Evolutionary conservation across 2,797 vertebrate genomes (phyloP), one percentile per base, ranked within the genome.

Genomic region (Lateolabrax maculatus): DNA sequence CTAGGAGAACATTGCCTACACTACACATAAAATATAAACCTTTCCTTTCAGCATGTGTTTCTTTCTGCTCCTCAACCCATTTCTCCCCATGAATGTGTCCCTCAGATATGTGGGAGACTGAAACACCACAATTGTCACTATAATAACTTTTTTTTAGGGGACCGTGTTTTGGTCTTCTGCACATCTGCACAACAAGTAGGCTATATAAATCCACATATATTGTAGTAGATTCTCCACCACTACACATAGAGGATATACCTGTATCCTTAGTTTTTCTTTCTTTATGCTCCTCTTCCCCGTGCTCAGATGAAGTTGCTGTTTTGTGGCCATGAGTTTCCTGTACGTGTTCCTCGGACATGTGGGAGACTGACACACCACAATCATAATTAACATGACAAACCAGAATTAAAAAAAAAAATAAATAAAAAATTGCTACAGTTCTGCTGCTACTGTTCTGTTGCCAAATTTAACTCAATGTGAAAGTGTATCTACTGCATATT

Each of bases 181-280:
- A 67, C 46, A 39, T 39, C 25, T 15, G 2, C 31, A 65, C 5
- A 8, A 60, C 7, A 10, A 25, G n/a, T 25, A 18, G n/a, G 43
- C 19, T 29, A 60, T 53, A 6, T 61, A 62, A 76, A 69, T 21
- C 36, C 16, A 23, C 16, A 29, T 10, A 27, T 29, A 46, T 3
- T 7, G 10, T n/a, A 61, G n/a, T 27, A 12, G 5, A 19, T 2
- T 36, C 31, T 37, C 31, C 12, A 39, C 18, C 6, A 25, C 29
- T 73, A 57, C 29, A 63, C 11, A 10, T 23, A 58, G 57, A 55
- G 60, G 8, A 46, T 31, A 61, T 86, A 90, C 87, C 87, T 81
- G 58, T 48, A 11, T 64, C 46, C 29, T 70, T 56, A 16, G 25
- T 3, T 21, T 60, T 60, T 71, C 8, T 71, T 37, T 41, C 52